phyloP scores from a whole-genome alignment of 2,888 invertebrate species.

The Himalopsyche japonica region DNA sequence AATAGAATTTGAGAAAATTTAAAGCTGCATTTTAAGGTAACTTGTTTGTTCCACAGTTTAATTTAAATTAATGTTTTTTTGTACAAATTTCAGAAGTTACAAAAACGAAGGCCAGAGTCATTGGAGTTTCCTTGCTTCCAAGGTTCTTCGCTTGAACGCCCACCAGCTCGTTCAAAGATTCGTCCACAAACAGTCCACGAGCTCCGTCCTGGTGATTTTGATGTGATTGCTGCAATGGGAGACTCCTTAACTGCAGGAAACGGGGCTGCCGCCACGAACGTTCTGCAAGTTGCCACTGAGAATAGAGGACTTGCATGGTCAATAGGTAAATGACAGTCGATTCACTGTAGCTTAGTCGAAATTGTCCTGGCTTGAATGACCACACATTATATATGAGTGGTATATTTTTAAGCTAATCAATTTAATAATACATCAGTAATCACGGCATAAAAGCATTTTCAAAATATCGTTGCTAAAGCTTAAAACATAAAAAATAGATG shows the following conservation, averaged over 20 bases:
- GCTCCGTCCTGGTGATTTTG: conserved; percentile 65
- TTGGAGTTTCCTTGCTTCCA: conserved; percentile 20
- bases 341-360: not conserved
- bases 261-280: conserved; percentile 55
- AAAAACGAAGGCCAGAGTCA: not conserved
- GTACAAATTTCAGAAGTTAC: not conserved
- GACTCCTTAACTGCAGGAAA: conserved; percentile 65
- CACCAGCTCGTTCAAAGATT: conserved; percentile 27
- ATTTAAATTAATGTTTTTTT: not conserved
- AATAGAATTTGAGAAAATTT: too few relatives aligned
- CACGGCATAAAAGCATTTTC: too few relatives aligned
- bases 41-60: too few relatives aligned
- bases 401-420: too few relatives aligned
- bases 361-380: too few relatives aligned
- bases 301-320: conserved; percentile 57
- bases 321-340: conserved; percentile 46
- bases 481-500: too few relatives aligned
- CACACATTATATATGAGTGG: too few relatives aligned
- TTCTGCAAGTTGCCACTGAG: conserved; percentile 52
- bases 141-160: not conserved
- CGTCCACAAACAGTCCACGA: conserved; percentile 60
- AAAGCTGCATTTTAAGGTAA: too few relatives aligned
- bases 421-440: too few relatives aligned
- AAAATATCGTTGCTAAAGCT: too few relatives aligned
- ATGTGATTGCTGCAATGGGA: conserved; percentile 63